phyloP scores from a whole-genome alignment of 2,797 vertebrate genomes.

The Sphenopsis melanotis region DNA sequence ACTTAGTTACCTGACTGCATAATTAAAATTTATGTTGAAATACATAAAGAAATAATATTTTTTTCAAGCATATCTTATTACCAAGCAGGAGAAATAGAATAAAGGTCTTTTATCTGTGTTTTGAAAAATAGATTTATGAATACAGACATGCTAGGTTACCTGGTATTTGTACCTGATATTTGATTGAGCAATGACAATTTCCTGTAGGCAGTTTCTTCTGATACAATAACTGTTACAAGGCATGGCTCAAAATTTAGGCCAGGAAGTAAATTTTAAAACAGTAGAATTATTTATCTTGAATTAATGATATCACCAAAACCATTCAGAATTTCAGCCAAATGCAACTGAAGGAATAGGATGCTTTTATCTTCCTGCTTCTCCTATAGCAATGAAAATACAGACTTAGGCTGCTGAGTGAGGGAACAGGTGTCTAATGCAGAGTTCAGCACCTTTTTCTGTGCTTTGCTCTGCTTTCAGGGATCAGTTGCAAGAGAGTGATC shows the following conservation, averaged over 20 bases:
- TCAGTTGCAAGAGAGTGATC: background rate
- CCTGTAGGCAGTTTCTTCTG: background rate
- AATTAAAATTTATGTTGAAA: background rate
- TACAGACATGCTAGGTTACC: background rate
- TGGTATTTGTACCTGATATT: background rate
- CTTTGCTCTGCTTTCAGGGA: background rate
- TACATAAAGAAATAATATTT: background rate
- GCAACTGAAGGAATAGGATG: background rate
- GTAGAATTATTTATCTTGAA: background rate
- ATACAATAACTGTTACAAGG: background rate
- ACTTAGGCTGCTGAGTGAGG: background rate
- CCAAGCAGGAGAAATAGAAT: background rate
- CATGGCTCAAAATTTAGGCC: background rate
- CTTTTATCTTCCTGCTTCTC: background rate
- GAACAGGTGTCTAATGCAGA: background rate
- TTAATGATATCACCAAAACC: background rate
- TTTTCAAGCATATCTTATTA: background rate
- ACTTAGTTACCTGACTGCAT: background rate
- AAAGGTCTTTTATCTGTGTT: background rate
- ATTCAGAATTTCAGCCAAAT: background rate
- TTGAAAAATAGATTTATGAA: background rate
- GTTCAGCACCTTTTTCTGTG: background rate
- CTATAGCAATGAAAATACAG: background rate
- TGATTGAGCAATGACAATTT: background rate
- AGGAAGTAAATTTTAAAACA: background rate